phyloP scores from a whole-genome alignment of 2,113 vertebrate species.

The Psophia crepitans region DNA sequence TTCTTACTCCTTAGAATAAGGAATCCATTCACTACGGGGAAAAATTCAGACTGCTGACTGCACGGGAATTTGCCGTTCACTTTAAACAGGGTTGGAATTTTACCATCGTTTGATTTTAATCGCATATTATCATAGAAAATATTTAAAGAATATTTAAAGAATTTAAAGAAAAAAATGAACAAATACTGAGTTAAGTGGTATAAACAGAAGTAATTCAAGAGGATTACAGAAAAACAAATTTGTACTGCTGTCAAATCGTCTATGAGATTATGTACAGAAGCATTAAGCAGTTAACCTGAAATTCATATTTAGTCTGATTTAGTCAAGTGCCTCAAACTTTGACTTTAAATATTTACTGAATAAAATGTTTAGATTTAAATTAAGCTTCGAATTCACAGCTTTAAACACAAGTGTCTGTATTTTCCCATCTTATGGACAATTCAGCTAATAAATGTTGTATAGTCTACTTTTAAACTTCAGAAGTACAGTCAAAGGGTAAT shows the following conservation, averaged over 20 bases:
- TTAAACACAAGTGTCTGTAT: neutral
- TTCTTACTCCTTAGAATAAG: neutral
- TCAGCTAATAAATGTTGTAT: neutral
- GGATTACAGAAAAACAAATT: neutral
- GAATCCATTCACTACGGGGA: neutral
- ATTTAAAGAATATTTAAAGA: too few relatives aligned
- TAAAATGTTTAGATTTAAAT: neutral
- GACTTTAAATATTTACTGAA: neutral
- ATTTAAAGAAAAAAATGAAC: too few relatives aligned
- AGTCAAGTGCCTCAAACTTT: neutral
- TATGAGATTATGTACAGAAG: neutral
- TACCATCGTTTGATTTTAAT: neutral
- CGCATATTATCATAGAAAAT: neutral
- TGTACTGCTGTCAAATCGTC: neutral
- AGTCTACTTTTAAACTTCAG: neutral
- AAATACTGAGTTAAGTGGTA: neutral
- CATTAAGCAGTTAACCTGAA: neutral
- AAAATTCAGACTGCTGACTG: neutral
- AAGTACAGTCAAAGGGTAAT: neutral
- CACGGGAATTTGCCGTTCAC: neutral
- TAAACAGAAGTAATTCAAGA: neutral
- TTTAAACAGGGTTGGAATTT: neutral
- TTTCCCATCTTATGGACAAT: neutral
- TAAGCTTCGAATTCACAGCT: neutral
- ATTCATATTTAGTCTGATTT: neutral